Evolutionary conservation across 1,140 invertebrate species (phyloP).

Genomic region (Drosophila bocqueti): DNA sequence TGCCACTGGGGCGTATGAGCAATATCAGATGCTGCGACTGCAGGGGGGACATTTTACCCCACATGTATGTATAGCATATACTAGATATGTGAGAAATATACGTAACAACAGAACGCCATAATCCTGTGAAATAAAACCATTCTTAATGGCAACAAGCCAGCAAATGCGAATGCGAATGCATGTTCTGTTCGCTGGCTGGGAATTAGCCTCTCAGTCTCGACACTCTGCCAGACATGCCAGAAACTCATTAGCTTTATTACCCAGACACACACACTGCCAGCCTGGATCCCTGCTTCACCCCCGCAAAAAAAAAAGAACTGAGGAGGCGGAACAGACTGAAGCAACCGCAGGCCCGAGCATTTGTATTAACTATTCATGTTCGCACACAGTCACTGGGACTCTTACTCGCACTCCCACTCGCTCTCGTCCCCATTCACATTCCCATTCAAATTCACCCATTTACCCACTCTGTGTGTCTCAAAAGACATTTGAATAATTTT

Average conservation of each 20-base stretch:
- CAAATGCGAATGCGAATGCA: conserved; percentile 45
- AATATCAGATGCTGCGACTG: conserved; percentile 8
- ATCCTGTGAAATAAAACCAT: conserved; percentile 58
- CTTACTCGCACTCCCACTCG: background rate
- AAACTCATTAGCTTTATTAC: conserved; percentile 77
- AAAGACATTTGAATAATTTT: conserved; percentile 77
- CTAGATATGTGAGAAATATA: conserved; percentile 15
- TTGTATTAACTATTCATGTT: conserved; percentile 78
- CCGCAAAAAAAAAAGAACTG: background rate
- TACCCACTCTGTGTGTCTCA: conserved; percentile 1
- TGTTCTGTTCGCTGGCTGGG: conserved; percentile 30
- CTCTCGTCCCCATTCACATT: background rate
- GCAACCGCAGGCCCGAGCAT: conserved; percentile 38
- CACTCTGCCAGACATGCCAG: conserved; percentile 57
- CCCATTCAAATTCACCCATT: background rate
- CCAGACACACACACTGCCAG: conserved; percentile 22
- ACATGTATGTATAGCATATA: background rate
- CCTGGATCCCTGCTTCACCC: background rate
- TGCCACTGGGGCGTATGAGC: conserved; percentile 29
- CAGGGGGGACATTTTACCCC: background rate
- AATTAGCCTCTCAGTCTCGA: conserved; percentile 48
- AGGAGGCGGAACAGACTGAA: conserved; percentile 3
- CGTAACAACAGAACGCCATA: conserved; percentile 49
- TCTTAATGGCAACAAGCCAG: conserved; percentile 54
- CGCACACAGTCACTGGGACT: conserved; percentile 24